Percentiles rank a stretch among this genome's conserved stretches.
Evolutionary conservation across 2,888 invertebrate genomes (phyloP).

Genomic region (Eretmocerus hayati): DNA sequence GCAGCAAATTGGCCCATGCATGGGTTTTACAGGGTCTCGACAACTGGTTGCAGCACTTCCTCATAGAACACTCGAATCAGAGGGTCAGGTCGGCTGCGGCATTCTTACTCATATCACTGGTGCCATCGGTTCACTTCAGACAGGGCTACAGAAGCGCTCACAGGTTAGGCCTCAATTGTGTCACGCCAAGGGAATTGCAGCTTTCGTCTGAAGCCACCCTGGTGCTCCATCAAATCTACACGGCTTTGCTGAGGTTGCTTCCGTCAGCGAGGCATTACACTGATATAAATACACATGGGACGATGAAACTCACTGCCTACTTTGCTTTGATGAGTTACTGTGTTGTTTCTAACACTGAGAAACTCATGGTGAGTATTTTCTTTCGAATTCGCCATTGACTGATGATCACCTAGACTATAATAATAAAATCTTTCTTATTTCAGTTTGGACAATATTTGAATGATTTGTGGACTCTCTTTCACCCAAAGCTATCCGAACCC

Average conservation of each 20-base stretch:
- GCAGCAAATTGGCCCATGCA: constrained; percentile 83
- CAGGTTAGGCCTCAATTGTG: constrained; percentile 53
- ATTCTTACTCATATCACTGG: constrained; percentile 78
- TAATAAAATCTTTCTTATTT: constrained; percentile 28
- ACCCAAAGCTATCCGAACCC: constrained; percentile 89
- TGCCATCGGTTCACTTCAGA: constrained; percentile 85
- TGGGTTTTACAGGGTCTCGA: constrained; percentile 91
- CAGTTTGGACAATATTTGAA: constrained; percentile 89
- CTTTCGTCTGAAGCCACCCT: constrained; percentile 53
- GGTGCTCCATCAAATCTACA: constrained; percentile 63
- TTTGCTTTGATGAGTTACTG: constrained; percentile 89
- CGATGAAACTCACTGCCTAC: constrained; percentile 86
- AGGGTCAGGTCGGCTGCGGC: constrained; percentile 87
- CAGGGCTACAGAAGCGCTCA: constrained; percentile 69
- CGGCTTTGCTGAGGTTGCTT: constrained; percentile 65
- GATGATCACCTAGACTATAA: neutral
- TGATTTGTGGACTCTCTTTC: constrained; percentile 90
- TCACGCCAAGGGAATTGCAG: constrained; percentile 46
- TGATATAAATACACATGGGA: constrained; percentile 79
- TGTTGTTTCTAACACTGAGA: constrained; percentile 82
- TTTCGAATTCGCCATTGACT: neutral
- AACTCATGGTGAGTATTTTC: constrained; percentile 68
- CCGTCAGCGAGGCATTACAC: constrained; percentile 81
- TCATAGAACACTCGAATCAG: constrained; percentile 77
- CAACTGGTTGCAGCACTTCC: constrained; percentile 83